Evolutionary conservation across 2,888 invertebrate species (phyloP), one percentile per base, ranked within the genome.

Genomic region (Acrobasis suavella): DNA sequence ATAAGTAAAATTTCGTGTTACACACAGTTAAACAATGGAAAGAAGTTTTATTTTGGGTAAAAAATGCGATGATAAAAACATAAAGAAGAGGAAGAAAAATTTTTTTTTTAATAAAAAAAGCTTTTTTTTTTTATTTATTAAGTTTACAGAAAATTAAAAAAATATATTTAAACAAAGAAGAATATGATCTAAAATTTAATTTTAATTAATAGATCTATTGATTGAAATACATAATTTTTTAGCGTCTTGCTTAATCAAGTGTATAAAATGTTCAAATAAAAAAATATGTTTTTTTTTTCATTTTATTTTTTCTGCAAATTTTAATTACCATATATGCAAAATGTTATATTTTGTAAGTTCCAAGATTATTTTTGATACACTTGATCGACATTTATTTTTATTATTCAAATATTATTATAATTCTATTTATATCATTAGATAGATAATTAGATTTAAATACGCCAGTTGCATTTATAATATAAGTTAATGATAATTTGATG

Each of bases 391-490:
- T n/a, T 46, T 46, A n/a, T n/a, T 46, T 14, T 42, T 42, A 2
- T 14, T 22, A 1, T 51, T 2, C 22, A 22, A 22, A 22, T 22
- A 52, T 32, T 17, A 17, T 15, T 62, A 55, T 59, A 56, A 51
- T 14, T 46, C 7, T 46, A 46, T 12, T n/a, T 22, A 17, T 32
- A 52, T 32, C 10, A 54, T 38, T 54, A 15, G 15, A 9, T 9
- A n/a, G n/a, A n/a, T n/a, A n/a, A 54, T 38, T 15, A 22, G 2
- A 22, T n/a, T 62, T 59, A 15, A 10, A 51, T 51, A 56, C 37
- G 55, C 64, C 64, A 66, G 61, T 64, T 66, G 63, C 64, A 67
- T 67, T 67, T 65, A 60, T 65, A 63, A 50, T 61, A 58, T 65
- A 64, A 63, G 65, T 49, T 39, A 46, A n/a, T 62, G 50, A 60